Conservation (phyloP, 2,888 invertebrate genomes). For the Orgyia antiqua region DNA sequence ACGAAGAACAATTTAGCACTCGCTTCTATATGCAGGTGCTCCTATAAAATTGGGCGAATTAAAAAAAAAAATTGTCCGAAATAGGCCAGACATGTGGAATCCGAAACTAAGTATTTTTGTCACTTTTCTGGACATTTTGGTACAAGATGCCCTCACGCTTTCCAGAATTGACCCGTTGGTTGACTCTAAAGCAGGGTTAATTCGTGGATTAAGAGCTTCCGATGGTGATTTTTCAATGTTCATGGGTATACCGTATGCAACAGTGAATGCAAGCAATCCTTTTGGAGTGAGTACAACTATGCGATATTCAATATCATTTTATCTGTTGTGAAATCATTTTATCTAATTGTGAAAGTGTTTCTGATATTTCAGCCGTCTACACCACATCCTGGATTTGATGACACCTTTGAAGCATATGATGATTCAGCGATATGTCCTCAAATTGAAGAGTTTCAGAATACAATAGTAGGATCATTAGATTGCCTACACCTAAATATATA, state of each 20-base stretch:
- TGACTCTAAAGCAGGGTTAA: constrained; percentile 36
- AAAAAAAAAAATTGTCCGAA: too few relatives aligned
- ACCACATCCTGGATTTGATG: constrained; percentile 35
- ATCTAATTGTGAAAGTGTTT: not conserved
- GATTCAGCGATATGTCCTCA: constrained; percentile 48
- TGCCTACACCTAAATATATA: constrained; percentile 47
- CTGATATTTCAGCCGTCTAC: constrained; percentile 33
- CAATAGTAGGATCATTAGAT: constrained; percentile 35
- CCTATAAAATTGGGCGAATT: not conserved
- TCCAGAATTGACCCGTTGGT: constrained; percentile 41
- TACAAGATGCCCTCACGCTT: constrained; percentile 17
- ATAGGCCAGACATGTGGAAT: constrained; percentile 19
- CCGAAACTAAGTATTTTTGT: constrained; percentile 10
- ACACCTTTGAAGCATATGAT: constrained; percentile 42
- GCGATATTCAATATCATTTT: too few relatives aligned
- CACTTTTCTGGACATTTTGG: constrained; percentile 11
- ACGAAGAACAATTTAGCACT: not conserved
- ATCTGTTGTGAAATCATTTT: not conserved
- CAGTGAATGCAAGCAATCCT: constrained; percentile 37
- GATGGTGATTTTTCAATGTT: constrained; percentile 50
- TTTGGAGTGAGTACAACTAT: constrained; percentile 42
- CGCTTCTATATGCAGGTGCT: not conserved
- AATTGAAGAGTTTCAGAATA: constrained; percentile 28
- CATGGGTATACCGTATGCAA: constrained; percentile 52
- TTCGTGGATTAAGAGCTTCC: constrained; percentile 38